Evolutionary conservation across 2,888 invertebrate species (phyloP).

Genomic region (Rapana venosa): DNA sequence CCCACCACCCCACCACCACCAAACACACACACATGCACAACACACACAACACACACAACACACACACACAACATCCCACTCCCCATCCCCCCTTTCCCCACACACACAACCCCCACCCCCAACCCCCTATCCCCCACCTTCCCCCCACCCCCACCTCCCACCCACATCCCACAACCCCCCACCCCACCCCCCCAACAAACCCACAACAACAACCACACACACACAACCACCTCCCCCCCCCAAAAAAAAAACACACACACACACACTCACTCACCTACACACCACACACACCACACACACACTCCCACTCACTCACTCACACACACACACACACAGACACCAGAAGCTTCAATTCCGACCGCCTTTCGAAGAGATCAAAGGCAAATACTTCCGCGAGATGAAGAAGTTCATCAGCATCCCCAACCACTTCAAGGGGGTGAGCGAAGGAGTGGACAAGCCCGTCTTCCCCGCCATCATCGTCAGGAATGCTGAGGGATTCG

Average conservation of each 20-base stretch:
- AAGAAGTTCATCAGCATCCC: conserved; percentile 94
- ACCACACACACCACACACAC: background rate
- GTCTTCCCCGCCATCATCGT: conserved; percentile 86
- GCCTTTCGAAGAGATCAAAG: conserved; percentile 90
- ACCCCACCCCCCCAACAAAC: too few species aligned
- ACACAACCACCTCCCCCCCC: too few species aligned
- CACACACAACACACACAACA: too few species aligned
- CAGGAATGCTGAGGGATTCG: conserved; percentile 87
- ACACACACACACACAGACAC: conserved; percentile 71
- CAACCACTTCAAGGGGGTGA: conserved; percentile 87
- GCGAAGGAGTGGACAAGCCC: conserved; percentile 80
- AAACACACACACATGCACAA: too few species aligned
- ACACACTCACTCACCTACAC: too few species aligned
- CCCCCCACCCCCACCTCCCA: background rate
- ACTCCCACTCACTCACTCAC: background rate
- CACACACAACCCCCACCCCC: background rate
- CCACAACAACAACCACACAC: too few species aligned
- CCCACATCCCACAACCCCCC: too few species aligned
- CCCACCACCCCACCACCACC: background rate
- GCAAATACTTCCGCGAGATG: conserved; percentile 93
- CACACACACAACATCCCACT: too few species aligned
- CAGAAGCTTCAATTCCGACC: conserved; percentile 87
- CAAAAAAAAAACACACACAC: too few species aligned
- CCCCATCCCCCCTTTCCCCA: too few species aligned
- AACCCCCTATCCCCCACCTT: conserved; percentile 41